phyloP scores from a whole-genome alignment of 2,113 vertebrate genomes.

The Pionites leucogaster region DNA sequence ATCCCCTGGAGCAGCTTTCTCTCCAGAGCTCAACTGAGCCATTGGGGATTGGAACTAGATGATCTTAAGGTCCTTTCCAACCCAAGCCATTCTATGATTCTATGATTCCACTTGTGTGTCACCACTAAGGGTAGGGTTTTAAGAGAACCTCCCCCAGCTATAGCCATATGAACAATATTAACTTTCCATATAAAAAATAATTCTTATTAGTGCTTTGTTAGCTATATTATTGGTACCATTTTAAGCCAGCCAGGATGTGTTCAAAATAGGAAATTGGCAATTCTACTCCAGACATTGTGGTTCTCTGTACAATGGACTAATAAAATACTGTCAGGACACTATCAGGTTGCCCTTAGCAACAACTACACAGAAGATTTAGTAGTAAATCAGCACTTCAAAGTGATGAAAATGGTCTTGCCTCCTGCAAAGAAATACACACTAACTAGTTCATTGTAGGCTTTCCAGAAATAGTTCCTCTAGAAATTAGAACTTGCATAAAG shows the following conservation, averaged over 20 bases:
- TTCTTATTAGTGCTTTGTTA: not conserved
- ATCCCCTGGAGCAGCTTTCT: not conserved
- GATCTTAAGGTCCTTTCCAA: not conserved
- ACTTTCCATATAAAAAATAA: not conserved
- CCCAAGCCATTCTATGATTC: not conserved
- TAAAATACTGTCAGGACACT: not conserved
- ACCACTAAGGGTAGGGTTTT: not conserved
- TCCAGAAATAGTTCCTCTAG: not conserved
- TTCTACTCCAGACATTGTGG: not conserved
- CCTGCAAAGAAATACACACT: not conserved
- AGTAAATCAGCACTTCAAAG: not conserved
- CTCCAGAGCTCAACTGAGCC: not conserved
- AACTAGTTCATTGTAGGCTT: not conserved
- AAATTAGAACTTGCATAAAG: not conserved
- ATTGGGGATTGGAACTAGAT: not conserved
- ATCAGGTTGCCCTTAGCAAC: not conserved
- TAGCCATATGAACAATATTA: not conserved
- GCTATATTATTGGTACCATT: not conserved
- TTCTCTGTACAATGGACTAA: not conserved
- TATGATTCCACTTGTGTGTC: not conserved
- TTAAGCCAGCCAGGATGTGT: not conserved
- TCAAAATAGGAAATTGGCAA: not conserved
- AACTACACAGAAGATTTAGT: not conserved
- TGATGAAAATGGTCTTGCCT: not conserved
- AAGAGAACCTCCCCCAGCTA: not conserved